A percentile compares a stretch with the other conserved stretches of the same genome.
phyloP scores from a whole-genome alignment of 2,113 vertebrate genomes.

The Platichthys stellatus region DNA sequence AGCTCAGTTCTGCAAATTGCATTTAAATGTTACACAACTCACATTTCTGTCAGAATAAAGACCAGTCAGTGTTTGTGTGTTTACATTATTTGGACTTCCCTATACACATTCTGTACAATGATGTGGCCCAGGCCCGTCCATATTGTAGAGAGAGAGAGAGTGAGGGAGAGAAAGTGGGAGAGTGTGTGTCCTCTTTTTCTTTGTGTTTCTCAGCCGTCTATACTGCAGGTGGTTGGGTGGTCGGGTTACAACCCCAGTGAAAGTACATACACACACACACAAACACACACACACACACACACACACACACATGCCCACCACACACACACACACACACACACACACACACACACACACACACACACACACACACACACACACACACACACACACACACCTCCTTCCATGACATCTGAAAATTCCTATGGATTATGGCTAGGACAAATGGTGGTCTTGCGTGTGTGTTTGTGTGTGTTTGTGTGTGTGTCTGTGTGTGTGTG shows the following conservation, averaged over 20 bases:
- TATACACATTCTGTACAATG: constrained; percentile 10
- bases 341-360: constrained; percentile 29
- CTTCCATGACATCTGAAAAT: constrained; percentile 78
- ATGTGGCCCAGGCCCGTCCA: neutral
- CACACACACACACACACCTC: constrained; percentile 28
- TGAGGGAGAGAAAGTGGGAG: constrained; percentile 20
- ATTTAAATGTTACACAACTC: too few relatives aligned
- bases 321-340: constrained; percentile 29
- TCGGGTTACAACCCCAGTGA: constrained; percentile 76
- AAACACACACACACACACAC: constrained; percentile 30
- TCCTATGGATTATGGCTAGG: constrained; percentile 74
- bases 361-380: constrained; percentile 28
- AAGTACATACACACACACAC: constrained; percentile 42
- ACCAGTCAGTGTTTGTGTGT: too few relatives aligned
- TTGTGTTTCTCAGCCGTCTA: constrained; percentile 55
- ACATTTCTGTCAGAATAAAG: too few relatives aligned
- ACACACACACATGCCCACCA: constrained; percentile 23
- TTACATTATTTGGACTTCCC: neutral
- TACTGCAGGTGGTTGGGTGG: constrained; percentile 80
- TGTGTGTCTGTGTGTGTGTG: constrained; percentile 26
- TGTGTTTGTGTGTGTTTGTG: constrained; percentile 33
- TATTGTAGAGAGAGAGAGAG: neutral
- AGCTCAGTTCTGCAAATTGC: too few relatives aligned
- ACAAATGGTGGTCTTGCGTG: constrained; percentile 59
- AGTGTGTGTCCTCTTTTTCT: constrained; percentile 12